These are phyloP conservation scores for Atopsyche davidsoni DNA, from an alignment of 1,140 invertebrate species.

Conservation along the genomic window DNA sequence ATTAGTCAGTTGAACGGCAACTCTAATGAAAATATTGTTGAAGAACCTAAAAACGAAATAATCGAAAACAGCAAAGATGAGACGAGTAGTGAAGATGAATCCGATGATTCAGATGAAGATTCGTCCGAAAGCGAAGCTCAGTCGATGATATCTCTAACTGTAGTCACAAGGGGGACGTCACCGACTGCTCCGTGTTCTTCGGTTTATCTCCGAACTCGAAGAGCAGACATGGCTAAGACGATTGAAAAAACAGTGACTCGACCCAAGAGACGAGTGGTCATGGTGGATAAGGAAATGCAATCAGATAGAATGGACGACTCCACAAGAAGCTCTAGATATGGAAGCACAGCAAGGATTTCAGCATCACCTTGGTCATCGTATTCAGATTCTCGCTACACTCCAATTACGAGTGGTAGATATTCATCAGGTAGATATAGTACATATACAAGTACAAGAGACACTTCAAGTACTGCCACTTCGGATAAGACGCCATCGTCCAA, in stretches of 20 bases:
- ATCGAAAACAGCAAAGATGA: conserved; percentile 27
- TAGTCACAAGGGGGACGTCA: conserved; percentile 68
- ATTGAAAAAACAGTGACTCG: conserved; percentile 60
- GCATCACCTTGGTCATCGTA: conserved; percentile 60
- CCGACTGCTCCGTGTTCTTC: conserved; percentile 65
- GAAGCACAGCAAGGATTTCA: conserved; percentile 49
- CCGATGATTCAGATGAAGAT: conserved; percentile 24
- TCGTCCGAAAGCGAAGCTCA: conserved; percentile 32
- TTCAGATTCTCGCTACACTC: conserved; percentile 51
- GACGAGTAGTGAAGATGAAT: conserved; percentile 24
- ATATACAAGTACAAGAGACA: conserved; percentile 35
- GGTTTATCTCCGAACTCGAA: conserved; percentile 55
- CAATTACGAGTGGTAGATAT: conserved; percentile 42
- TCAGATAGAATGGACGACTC: conserved; percentile 60
- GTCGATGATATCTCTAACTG: conserved; percentile 48
- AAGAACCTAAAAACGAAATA: conserved; percentile 20
- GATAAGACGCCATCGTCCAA: conserved; percentile 1
- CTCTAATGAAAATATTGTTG: too few relatives aligned
- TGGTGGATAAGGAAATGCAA: conserved; percentile 60
- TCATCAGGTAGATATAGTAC: conserved; percentile 35
- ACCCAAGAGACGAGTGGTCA: conserved; percentile 49
- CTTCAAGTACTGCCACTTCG: conserved; percentile 16
- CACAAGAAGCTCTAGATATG: conserved; percentile 55
- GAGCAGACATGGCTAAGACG: conserved; percentile 64
- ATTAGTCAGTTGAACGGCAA: conserved; percentile 1